Evolutionary conservation across 2,797 vertebrate genomes (phyloP), one percentile per base, ranked within the genome.

Genomic region (Pelobates cultripes): DNA sequence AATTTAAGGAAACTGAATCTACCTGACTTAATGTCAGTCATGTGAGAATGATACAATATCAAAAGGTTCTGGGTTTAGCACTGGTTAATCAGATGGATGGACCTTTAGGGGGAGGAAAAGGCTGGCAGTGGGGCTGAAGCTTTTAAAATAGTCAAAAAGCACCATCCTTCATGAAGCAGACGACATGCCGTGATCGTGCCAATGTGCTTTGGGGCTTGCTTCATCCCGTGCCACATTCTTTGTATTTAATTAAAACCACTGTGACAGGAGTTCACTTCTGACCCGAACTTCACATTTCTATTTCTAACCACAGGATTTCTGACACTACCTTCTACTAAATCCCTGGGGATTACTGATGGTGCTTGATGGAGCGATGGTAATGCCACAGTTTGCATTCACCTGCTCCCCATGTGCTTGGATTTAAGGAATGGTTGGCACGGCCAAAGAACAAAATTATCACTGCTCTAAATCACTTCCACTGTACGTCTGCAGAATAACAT

Each of bases 221-320:
- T 73, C 53, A 75, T 77, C 73, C 78, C 40, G 9, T 80, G 85
- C 78, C 78, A 78, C 47, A 53, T 53, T 78, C 74, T 74, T 83
- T 28, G 63, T 44, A 57, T 45, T 82, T 77, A 45, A 70, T 78
- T 83, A 44, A 64, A 76, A 77, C 28, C 12, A 10, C 68, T 55
- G 41, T 44, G 68, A 67, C 64, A 67, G 3, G 14, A 66, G 61
- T 64, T 79, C 42, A 80, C 63, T 53, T 47, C 43, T 75, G 73
- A 70, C 40, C 57, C n/a, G n/a, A 51, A 42, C 71, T 66, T 28
- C 45, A 77, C 75, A 84, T 83, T 78, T 42, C 44, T n/a, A 70
- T 81, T 86, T 70, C 63, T 55, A 84, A 66, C 70, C 6, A 61
- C 51, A 66, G 69, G 73, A 67, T 77, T 84, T 60, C 73, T 47